Conservation (phyloP, 1,140 invertebrate species). For the Frieseomelitta varia region DNA sequence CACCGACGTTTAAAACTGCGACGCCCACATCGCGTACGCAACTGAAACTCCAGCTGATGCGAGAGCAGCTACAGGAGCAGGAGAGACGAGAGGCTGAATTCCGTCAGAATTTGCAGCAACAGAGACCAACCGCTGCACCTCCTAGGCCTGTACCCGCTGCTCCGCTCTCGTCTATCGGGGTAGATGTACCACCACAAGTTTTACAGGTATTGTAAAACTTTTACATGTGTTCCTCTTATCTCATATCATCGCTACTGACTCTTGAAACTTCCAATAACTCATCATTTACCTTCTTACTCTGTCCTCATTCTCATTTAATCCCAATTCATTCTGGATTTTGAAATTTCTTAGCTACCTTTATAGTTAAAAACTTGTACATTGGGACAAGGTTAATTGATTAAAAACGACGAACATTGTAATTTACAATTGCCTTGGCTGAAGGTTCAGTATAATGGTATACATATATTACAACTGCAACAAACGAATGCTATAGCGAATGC, state of each 20-base stretch:
- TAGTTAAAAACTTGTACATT: too few species aligned
- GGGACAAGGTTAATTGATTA: too few species aligned
- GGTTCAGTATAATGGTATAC: too few species aligned
- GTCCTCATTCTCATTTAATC: background rate
- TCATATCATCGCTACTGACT: too few species aligned
- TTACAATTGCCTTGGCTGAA: too few species aligned
- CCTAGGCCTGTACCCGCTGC: constrained; percentile 82
- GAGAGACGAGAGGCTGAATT: constrained; percentile 84
- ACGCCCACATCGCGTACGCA: constrained; percentile 92
- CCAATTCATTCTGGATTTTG: too few species aligned
- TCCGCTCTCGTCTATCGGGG: constrained; percentile 84
- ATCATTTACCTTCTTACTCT: too few species aligned
- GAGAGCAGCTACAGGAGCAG: constrained; percentile 90
- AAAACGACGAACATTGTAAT: too few species aligned
- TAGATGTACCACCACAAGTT: constrained; percentile 91
- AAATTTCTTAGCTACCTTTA: too few species aligned
- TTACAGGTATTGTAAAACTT: constrained; percentile 84
- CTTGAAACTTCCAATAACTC: too few species aligned
- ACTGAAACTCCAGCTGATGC: constrained; percentile 92
- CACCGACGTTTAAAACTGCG: constrained; percentile 90
- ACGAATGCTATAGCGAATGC: too few species aligned
- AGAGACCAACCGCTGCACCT: constrained; percentile 82
- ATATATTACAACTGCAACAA: too few species aligned
- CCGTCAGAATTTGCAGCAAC: constrained; percentile 83
- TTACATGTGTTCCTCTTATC: background rate